A percentile compares a stretch with the other conserved stretches of the same genome.
These are phyloP conservation scores for Lophura nycthemera DNA, from an alignment of 2,113 vertebrate species.

Conservation along the genomic window DNA sequence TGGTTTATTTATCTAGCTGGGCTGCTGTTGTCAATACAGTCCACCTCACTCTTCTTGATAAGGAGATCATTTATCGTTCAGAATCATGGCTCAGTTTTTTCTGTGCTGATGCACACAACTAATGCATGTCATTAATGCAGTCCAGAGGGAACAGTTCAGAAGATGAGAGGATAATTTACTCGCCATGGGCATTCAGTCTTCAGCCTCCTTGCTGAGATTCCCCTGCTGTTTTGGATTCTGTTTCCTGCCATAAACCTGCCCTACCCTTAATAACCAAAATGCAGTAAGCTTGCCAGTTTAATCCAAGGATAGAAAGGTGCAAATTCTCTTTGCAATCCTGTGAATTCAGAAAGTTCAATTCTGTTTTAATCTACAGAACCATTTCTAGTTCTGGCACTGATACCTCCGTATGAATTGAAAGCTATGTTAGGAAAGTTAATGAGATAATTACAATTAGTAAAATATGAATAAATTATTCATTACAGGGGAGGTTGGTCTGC, in stretches of 20 bases:
- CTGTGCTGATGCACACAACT: conserved; percentile 31
- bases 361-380: neutral
- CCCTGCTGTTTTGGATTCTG: conserved; percentile 41
- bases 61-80: conserved; percentile 9
- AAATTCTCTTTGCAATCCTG: neutral
- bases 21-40: neutral
- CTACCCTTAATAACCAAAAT: neutral
- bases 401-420: neutral
- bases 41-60: neutral
- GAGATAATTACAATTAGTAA: neutral
- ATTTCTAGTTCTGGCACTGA: neutral
- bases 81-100: neutral
- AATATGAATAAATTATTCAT: neutral
- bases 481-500: neutral
- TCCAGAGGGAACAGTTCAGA: conserved; percentile 13
- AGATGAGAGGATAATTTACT: conserved; percentile 50
- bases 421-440: neutral
- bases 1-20: neutral
- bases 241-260: conserved; percentile 1
- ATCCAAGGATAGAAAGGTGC: neutral
- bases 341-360: neutral
- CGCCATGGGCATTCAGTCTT: neutral
- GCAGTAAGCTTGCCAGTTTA: neutral
- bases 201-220: neutral
- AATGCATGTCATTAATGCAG: conserved; percentile 15